A percentile compares a stretch with the other conserved stretches of the same genome.
Evolutionary conservation across 2,888 invertebrate genomes (phyloP).

Genomic region (Diarsia rubi): DNA sequence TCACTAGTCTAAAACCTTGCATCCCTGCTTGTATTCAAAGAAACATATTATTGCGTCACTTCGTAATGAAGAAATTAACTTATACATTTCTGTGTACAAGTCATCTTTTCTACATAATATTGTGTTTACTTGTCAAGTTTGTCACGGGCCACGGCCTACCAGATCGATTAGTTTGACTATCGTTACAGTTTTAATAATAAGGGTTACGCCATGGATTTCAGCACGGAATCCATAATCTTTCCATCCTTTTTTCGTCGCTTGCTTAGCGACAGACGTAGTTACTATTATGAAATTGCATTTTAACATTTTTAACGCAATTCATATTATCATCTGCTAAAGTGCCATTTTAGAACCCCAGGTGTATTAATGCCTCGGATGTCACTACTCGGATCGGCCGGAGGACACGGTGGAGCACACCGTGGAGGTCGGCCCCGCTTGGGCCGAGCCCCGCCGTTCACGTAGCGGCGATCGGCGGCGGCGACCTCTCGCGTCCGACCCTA

Average conservation of each 20-base stretch:
- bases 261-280: no score
- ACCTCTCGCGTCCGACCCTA: no score
- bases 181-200: neutral
- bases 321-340: no score
- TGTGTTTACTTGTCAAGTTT: conserved; percentile 12
- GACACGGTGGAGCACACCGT: no score
- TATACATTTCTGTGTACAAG: neutral
- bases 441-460: no score
- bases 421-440: no score
- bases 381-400: no score
- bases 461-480: no score
- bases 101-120: neutral
- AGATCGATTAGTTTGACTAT: conserved; percentile 31
- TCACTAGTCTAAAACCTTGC: conserved; percentile 29
- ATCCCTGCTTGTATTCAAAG: conserved; percentile 37
- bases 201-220: neutral
- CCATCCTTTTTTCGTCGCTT: neutral
- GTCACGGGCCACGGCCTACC: conserved; percentile 41
- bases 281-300: no score
- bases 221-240: neutral
- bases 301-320: no score
- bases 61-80: neutral
- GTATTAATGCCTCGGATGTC: no score
- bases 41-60: conserved; percentile 12
- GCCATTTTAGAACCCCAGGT: no score